Evolutionary conservation across 2,888 invertebrate species (phyloP).

Genomic region (Carterocephalus palaemon): DNA sequence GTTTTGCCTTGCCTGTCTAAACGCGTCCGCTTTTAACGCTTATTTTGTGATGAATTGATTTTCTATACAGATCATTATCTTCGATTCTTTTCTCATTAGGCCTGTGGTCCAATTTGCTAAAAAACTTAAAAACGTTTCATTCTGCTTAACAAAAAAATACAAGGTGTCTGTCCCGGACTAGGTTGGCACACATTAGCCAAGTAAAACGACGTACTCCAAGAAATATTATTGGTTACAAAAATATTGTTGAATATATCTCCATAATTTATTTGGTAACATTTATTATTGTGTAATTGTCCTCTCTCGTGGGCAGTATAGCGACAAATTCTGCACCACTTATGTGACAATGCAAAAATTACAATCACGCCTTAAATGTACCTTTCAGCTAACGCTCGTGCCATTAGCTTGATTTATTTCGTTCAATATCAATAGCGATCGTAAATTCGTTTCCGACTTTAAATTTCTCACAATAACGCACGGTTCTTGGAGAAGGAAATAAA

Average conservation of each 20-base stretch:
- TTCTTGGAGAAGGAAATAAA: slow-evolving; percentile 67
- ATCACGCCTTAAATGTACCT: slow-evolving; percentile 55
- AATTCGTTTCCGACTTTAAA: slow-evolving; percentile 65
- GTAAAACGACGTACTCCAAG: background rate
- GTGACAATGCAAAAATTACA: slow-evolving; percentile 49
- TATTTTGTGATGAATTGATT: slow-evolving; percentile 22
- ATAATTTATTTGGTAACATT: slow-evolving; percentile 26
- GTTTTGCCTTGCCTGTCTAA: slow-evolving; percentile 5
- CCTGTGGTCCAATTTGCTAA: slow-evolving; percentile 21
- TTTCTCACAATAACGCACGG: slow-evolving; percentile 50
- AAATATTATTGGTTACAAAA: background rate
- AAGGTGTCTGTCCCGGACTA: slow-evolving; percentile 7
- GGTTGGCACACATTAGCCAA: slow-evolving; percentile 7
- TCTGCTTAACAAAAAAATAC: slow-evolving; percentile 14
- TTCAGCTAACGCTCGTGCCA: slow-evolving; percentile 58
- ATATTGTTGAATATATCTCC: slow-evolving; percentile 9
- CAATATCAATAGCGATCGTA: slow-evolving; percentile 57
- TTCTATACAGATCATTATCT: slow-evolving; percentile 20
- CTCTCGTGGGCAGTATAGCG: slow-evolving; percentile 37
- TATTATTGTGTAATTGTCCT: slow-evolving; percentile 34
- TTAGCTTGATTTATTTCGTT: slow-evolving; percentile 67
- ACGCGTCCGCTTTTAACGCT: slow-evolving; percentile 20
- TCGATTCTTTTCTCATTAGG: slow-evolving; percentile 25
- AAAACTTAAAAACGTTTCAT: slow-evolving; percentile 15
- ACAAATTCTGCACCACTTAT: slow-evolving; percentile 48